These are phyloP conservation scores for Temnothorax longispinosus DNA, from an alignment of 1,140 invertebrate species.

Conservation along the genomic window DNA sequence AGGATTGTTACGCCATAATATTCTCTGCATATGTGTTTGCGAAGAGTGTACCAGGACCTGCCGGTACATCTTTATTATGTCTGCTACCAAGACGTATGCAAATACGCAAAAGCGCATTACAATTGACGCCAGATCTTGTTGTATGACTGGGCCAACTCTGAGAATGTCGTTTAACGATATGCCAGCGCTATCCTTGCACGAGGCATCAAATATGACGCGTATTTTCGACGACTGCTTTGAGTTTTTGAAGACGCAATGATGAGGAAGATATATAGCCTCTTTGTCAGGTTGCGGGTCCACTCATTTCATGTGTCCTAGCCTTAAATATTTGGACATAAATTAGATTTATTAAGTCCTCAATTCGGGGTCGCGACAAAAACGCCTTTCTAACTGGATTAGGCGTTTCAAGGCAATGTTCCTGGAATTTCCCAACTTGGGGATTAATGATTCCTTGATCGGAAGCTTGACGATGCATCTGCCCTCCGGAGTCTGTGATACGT, in stretches of 20 bases:
- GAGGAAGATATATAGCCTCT: not conserved
- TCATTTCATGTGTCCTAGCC: not conserved
- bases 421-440: not conserved
- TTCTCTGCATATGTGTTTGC: too few relatives aligned
- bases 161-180: not conserved
- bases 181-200: not conserved
- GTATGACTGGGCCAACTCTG: not conserved
- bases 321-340: not conserved
- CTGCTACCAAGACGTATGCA: not conserved
- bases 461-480: not conserved
- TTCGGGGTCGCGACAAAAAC: not conserved
- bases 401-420: not conserved
- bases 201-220: not conserved
- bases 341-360: not conserved
- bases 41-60: not conserved
- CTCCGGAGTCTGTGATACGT: too few relatives aligned
- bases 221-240: not conserved
- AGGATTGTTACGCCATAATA: too few relatives aligned
- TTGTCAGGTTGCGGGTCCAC: not conserved
- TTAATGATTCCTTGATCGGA: not conserved
- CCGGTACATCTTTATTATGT: not conserved
- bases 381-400: not conserved
- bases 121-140: not conserved
- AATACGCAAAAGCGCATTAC: not conserved
- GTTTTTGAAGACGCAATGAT: not conserved